phyloP scores from a whole-genome alignment of 2,113 vertebrate species.

The Chrysemys picta region DNA sequence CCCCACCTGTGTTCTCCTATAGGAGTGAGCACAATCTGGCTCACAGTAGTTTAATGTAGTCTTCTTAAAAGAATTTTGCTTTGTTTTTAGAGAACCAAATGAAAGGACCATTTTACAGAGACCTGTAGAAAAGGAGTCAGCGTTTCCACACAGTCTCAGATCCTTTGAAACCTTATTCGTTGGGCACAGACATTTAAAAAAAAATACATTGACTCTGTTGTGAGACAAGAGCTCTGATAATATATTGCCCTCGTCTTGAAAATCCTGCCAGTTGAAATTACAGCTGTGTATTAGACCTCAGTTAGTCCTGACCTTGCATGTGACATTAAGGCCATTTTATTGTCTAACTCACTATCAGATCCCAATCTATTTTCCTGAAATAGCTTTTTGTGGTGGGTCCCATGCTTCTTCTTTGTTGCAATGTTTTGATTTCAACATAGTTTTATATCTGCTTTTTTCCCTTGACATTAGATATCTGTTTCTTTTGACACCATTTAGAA shows the following conservation, averaged over 20 bases:
- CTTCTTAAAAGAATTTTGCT: background rate
- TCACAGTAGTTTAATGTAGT: background rate
- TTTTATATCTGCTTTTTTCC: background rate
- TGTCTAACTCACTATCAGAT: background rate
- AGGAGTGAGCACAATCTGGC: rapidly evolving
- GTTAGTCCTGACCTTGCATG: background rate
- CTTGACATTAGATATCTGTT: background rate
- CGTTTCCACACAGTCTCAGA: background rate
- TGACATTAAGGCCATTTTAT: background rate
- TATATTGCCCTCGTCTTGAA: background rate
- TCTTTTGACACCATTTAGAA: background rate
- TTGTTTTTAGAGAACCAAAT: background rate
- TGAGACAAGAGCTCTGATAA: background rate
- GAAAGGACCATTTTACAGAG: background rate
- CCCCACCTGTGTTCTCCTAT: background rate
- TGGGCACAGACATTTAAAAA: background rate
- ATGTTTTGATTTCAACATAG: background rate
- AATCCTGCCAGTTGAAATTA: background rate
- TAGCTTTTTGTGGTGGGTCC: background rate
- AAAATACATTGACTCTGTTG: background rate
- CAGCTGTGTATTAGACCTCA: background rate
- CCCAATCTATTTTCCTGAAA: background rate
- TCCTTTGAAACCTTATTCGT: background rate
- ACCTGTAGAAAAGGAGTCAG: background rate
- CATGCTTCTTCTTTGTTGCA: background rate